A percentile compares a stretch with the other conserved stretches of the same genome.
phyloP scores from a whole-genome alignment of 30 jellyfish, hydroid and myxozoan species.

The Aurelia sp. region DNA sequence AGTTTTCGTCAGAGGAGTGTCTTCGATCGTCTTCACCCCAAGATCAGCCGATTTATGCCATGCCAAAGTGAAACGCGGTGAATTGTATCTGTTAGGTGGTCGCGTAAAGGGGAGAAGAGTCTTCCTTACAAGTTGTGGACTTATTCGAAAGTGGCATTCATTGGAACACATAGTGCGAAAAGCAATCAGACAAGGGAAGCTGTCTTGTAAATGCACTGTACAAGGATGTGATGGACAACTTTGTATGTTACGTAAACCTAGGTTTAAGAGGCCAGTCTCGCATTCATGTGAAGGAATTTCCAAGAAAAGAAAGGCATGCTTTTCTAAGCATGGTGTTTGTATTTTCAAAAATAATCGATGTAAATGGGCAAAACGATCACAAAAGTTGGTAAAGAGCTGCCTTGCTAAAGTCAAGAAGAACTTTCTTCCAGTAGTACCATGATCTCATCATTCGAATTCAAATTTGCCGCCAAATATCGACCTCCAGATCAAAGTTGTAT shows the following conservation, averaged over 20 bases:
- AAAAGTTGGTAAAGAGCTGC: constrained; percentile 50
- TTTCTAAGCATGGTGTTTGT: constrained; percentile 75
- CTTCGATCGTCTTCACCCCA: constrained; percentile 74
- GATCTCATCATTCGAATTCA: too few relatives aligned
- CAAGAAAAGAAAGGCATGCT: constrained; percentile 52
- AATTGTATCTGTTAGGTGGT: constrained; percentile 79
- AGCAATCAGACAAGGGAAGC: constrained; percentile 73
- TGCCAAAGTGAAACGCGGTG: constrained; percentile 75
- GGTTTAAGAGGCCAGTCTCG: constrained; percentile 67
- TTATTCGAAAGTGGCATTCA: constrained; percentile 70
- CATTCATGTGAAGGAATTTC: constrained; percentile 76
- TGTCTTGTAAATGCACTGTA: constrained; percentile 84
- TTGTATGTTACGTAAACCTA: constrained; percentile 35
- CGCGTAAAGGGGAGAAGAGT: constrained; percentile 78
- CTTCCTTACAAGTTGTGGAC: constrained; percentile 92
- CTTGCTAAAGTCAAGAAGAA: neutral
- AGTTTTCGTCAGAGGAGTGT: constrained; percentile 60
- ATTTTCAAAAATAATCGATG: constrained; percentile 60
- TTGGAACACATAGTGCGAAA: constrained; percentile 70
- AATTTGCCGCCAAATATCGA: too few relatives aligned
- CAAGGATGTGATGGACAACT: constrained; percentile 86
- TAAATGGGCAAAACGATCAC: constrained; percentile 78
- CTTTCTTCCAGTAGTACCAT: neutral
- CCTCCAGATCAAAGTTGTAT: too few relatives aligned
- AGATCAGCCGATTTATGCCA: constrained; percentile 82